phyloP scores from a whole-genome alignment of 2,113 vertebrate genomes.

The Typhlomys cinereus region DNA sequence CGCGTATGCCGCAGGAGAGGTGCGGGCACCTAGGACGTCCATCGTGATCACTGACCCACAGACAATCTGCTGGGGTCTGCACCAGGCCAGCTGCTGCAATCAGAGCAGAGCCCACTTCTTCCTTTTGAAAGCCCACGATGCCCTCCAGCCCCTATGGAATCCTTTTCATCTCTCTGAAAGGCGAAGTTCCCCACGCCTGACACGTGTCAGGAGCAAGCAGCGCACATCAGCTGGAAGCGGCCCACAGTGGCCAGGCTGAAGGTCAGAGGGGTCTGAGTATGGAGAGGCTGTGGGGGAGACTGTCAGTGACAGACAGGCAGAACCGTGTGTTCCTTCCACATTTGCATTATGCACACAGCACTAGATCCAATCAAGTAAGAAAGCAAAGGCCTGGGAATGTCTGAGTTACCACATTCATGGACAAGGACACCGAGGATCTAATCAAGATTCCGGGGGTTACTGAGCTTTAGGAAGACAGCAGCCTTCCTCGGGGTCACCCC shows the following conservation, averaged over 20 bases:
- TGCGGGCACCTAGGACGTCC: not conserved
- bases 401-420: not conserved
- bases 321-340: not conserved
- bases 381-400: not conserved
- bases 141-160: not conserved
- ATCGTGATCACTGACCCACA: not conserved
- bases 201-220: slow-evolving; percentile 31
- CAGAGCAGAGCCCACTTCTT: not conserved
- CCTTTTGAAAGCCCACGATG: not conserved
- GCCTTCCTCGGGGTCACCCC: not conserved
- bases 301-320: not conserved
- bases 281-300: not conserved
- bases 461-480: slow-evolving; percentile 5
- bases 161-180: slow-evolving; percentile 11
- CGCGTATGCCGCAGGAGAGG: not conserved
- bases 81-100: not conserved
- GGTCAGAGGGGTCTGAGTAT: not conserved
- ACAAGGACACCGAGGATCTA: not conserved
- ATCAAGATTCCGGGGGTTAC: not conserved
- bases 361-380: not conserved
- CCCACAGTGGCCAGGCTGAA: not conserved
- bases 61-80: not conserved
- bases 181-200: not conserved
- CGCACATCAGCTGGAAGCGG: not conserved
- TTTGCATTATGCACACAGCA: not conserved